phyloP scores from a whole-genome alignment of 2,797 vertebrate genomes.

The Platalea minor region DNA sequence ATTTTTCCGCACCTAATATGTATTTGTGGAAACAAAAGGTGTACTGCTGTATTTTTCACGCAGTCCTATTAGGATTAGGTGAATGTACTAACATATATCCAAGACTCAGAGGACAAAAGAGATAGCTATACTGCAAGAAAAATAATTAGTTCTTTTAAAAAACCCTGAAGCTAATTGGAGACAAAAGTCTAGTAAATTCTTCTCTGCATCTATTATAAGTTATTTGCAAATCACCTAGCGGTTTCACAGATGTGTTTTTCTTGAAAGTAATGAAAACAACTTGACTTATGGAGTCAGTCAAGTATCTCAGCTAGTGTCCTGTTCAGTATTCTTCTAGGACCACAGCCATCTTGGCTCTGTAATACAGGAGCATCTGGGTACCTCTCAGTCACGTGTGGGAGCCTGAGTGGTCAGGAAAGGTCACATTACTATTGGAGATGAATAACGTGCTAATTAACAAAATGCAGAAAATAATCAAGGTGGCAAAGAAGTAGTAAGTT shows the following conservation, averaged over 20 bases:
- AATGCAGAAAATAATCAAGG: neutral
- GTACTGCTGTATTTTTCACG: neutral
- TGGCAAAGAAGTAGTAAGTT: neutral
- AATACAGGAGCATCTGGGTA: neutral
- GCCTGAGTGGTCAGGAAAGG: neutral
- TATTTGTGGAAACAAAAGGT: neutral
- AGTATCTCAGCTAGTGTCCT: neutral
- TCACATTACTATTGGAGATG: rapidly evolving
- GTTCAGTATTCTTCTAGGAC: neutral
- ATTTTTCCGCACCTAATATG: neutral
- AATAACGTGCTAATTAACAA: neutral
- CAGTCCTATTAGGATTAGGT: rapidly evolving
- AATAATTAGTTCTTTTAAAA: neutral
- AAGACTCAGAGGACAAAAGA: neutral
- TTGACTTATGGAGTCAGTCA: neutral
- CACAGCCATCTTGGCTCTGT: neutral
- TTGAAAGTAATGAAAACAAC: neutral
- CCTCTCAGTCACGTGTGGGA: neutral
- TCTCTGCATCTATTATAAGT: neutral
- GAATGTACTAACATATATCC: neutral
- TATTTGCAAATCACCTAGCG: neutral
- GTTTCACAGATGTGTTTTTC: neutral
- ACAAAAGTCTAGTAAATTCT: neutral
- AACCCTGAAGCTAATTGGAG: neutral
- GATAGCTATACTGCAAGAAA: rapidly evolving